Evolutionary conservation across 2,113 vertebrate genomes (phyloP).

Genomic region (Myiopsitta monachus): DNA sequence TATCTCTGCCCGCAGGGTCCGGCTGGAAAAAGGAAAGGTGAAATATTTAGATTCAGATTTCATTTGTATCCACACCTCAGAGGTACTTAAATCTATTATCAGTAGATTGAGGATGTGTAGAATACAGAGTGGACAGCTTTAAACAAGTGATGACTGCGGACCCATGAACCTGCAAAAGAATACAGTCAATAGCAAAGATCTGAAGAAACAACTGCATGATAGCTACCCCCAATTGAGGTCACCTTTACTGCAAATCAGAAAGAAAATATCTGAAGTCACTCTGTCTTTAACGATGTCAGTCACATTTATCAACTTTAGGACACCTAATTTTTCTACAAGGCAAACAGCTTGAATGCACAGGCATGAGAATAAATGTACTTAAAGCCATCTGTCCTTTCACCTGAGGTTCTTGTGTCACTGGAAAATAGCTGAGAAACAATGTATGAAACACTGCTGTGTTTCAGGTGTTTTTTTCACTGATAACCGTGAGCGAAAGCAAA

Average conservation of each 20-base stretch:
- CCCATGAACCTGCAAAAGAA: background rate
- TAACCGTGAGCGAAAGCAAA: slow-evolving; percentile 1
- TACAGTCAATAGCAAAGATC: background rate
- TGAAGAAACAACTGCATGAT: background rate
- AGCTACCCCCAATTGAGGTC: background rate
- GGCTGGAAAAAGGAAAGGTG: slow-evolving; percentile 77
- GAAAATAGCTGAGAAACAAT: slow-evolving; percentile 6
- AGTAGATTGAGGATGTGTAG: background rate
- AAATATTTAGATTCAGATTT: background rate
- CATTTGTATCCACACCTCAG: background rate
- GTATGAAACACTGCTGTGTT: background rate
- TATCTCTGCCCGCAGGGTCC: slow-evolving; percentile 94
- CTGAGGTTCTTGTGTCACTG: background rate
- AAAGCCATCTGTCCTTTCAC: background rate
- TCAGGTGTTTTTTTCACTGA: background rate
- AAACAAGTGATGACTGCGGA: background rate
- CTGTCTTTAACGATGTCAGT: background rate
- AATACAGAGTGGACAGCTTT: background rate
- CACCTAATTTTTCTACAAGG: background rate
- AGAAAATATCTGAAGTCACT: background rate
- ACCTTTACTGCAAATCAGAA: background rate
- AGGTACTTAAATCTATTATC: background rate
- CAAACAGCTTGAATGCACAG: background rate
- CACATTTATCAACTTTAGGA: background rate
- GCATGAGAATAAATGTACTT: background rate